Base-by-base conservation (phyloP, 2,797 vertebrate species). In the Gymnodraco acuticeps region DNA sequence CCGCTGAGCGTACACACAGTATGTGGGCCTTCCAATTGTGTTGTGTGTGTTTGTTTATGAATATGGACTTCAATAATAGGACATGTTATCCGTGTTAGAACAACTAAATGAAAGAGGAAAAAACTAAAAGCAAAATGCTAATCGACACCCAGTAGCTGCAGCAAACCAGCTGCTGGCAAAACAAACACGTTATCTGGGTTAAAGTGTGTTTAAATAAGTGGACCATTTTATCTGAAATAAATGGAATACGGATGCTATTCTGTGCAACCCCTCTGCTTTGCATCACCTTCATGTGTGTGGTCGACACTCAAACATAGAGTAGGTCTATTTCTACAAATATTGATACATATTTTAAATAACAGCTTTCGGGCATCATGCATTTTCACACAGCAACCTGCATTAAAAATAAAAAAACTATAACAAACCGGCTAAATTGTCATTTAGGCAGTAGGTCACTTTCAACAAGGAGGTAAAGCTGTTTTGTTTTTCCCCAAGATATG, bases 61-160 rank as follows among this genome's bases (percentile, higher is more conserved):
- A 23, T 66, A 56, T 63, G 70, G 51, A 58, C 53, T 46, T 31
- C 43, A 23, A 58, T 80, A 73, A 82, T 75, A 60, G 45, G 41
- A 77, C 58, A 65, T 78, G 69, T 77, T 80, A 63, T 68, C 54
- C 62, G 62, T 87, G 66, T 86, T 86, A 78, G 64, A 83, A 78
- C 65, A 75, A 75, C 54, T 71, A 76, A 86, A 84, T 85, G 66
- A 83, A 85, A 90, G 68, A 65, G 80, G 56, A 77, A 59, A 79
- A 81, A 84, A 71, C 81, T 88, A 87, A 88, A 78, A 83, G 54
- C 54, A 23, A 56, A 77, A 84, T 85, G 78, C 62, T 87, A 87
- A 88, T 86, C 12, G 1, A 61, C 59, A 67, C 20, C 41, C 61
- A 60, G 55, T 54, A 61, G 60, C 65, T 75, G 38, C 38, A 68